Base-by-base conservation (phyloP, 2,797 vertebrate genomes). In the Mycteria americana region DNA sequence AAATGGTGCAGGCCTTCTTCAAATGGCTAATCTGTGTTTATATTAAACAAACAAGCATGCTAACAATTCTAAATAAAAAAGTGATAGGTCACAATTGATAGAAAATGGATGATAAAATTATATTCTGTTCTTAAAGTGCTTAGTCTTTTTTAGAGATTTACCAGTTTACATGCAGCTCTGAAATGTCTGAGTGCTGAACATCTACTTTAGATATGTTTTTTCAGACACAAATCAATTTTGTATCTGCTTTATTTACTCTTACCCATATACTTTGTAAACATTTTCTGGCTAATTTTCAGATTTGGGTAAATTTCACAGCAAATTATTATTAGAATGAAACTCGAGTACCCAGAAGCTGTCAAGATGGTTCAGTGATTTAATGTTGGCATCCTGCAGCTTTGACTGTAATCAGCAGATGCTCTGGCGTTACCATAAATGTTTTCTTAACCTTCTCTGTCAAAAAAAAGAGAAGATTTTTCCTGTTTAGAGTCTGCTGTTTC, bases 401-500 rank as follows among this genome's bases (percentile, higher is more conserved):
- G 91, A 95, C 98, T 97, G 93, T 96, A 97, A 98, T 98, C 98
- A 98, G 97, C 98, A 98, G 97, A 98, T 98, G 98, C 97, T 97
- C 94, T 91, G 94, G 94, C 96, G 98, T 98, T 98, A 98, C 97
- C 97, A 98, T 98, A 97, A 98, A 98, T 98, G 98, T 98, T 98
- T 98, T 97, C 96, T 97, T 98, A 98, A 97, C 97, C 6, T 3
- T 96, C 95, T 97, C 94, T 97, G 84, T 97, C 64, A 94, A 77
- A 89, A 51, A 60, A 95, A 90, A 89, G 54, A 81, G 79, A 94
- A 95, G 63, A 50, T 95, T 94, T 96, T 97, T 97, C 91, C 94
- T 97, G 68, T 95, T 96, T 95, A 5, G 37, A 94, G 87, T 94
- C 93, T 97, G 68, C 93, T 95, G 68, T 95, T 97, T 98, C 94